A percentile compares a stretch with the other conserved stretches of the same genome.
Conservation (phyloP, 2,888 invertebrate genomes). For the Drosophila mimica region DNA sequence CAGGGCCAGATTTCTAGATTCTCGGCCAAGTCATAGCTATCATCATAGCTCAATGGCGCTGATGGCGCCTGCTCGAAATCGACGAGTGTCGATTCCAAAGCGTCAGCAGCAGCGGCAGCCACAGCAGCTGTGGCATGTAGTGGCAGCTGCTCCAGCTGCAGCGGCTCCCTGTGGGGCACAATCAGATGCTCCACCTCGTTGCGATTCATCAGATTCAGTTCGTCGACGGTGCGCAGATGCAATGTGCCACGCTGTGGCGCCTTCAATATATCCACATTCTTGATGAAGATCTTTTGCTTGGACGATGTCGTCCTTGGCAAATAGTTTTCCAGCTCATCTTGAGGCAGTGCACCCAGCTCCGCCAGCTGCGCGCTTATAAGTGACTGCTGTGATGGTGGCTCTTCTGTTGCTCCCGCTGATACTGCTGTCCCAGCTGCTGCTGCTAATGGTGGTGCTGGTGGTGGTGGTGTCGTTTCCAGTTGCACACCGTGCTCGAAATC, state of each 20-base stretch:
- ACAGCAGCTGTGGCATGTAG: conserved; percentile 6
- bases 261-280: conserved; percentile 82
- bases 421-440: conserved; percentile 33
- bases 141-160: conserved; percentile 51
- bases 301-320: conserved; percentile 40
- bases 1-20: conserved; percentile 78
- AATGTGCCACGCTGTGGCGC: conserved; percentile 82
- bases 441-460: conserved; percentile 34
- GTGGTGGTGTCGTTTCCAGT: conserved; percentile 59
- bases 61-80: conserved; percentile 23
- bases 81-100: conserved; percentile 31
- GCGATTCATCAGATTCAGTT: conserved; percentile 84
- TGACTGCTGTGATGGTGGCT: neutral
- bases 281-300: conserved; percentile 83
- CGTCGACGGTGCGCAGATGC: conserved; percentile 84
- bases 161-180: conserved; percentile 79
- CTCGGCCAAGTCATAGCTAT: conserved; percentile 74
- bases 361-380: conserved; percentile 20
- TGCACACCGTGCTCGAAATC: conserved; percentile 60
- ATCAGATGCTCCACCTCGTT: conserved; percentile 84
- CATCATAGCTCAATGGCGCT: conserved; percentile 62
- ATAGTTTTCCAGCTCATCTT: conserved; percentile 42
- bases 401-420: neutral
- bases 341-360: conserved; percentile 31
- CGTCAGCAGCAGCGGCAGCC: neutral